Base-by-base conservation (phyloP, 2,113 vertebrate species). In the Xiphophorus hellerii region DNA sequence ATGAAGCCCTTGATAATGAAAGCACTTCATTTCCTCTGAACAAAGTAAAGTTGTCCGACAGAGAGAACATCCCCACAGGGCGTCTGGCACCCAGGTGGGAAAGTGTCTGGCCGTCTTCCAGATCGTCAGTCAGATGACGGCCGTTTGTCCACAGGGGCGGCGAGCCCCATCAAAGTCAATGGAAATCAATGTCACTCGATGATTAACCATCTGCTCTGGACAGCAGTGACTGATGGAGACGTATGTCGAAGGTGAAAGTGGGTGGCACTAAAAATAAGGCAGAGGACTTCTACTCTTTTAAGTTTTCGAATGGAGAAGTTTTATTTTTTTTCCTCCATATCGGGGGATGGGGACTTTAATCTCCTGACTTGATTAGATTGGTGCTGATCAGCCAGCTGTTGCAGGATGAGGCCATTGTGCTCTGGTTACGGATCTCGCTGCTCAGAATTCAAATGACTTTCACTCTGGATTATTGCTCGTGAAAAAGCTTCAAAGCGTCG, bases 361-460 rank as follows among this genome's bases (percentile, higher is more conserved):
- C 73, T 83, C 69, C 72, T 28, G n/a, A 69, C 77, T 78, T 51
- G 62, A 77, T 62, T 66, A 35, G 48, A 62, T 65, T 75, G 72
- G 65, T 8, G 31, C 74, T 58, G 73, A 81, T 82, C 76, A 71
- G 82, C 69, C 66, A 74, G 83, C 71, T 68, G 83, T 86, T 79
- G 77, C 74, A 76, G 64, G 80, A 81, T 51, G 82, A 77, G 68
- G 79, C 69, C 33, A 2, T 79, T 25, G 80, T 58, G 20, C 63
- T 60, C 17, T 14, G 0, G n/a, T 64, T 71, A 37, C 13, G 73
- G 17, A 81, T 68, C 62, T 78, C 37, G 81, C 80, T 71, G 69
- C 81, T 81, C 78, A 42, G 83, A 82, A 87, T 84, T 87, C 74
- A 77, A 84, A 85, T 42, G 35, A 70, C 76, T 79, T 75, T 71